A percentile compares a stretch with the other conserved stretches of the same genome.
phyloP scores from a whole-genome alignment of 1,140 invertebrate genomes.

The Brachystomella parvula region DNA sequence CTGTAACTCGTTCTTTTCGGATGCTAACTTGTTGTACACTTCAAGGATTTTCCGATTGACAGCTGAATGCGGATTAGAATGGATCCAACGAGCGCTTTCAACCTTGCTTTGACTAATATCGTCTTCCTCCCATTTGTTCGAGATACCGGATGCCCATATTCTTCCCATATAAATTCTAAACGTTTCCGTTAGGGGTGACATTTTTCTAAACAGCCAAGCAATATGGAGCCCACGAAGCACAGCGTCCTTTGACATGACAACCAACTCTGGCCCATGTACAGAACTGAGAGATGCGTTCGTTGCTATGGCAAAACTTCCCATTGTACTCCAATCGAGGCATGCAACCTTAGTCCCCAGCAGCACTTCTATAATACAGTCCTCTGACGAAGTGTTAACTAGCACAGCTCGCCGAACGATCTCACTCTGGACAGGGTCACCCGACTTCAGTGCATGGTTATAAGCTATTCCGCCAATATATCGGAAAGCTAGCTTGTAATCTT shows the following conservation, averaged over 20 bases:
- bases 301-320: background rate
- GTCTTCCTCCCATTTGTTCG: background rate
- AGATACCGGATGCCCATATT: background rate
- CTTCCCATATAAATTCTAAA: background rate
- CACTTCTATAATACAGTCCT: constrained; percentile 6
- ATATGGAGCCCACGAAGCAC: background rate
- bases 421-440: constrained; percentile 8
- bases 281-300: background rate
- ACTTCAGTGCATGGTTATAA: background rate
- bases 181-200: background rate
- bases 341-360: background rate
- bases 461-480: constrained; percentile 17
- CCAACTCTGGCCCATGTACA: background rate
- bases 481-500: constrained; percentile 10
- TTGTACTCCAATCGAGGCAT: background rate
- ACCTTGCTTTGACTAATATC: background rate
- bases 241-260: background rate
- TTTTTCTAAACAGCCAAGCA: background rate
- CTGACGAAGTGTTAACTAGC: constrained; percentile 8
- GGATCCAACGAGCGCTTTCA: no score
- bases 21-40: no score
- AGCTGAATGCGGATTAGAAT: no score
- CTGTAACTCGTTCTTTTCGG: no score
- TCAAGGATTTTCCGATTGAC: no score
- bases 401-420: background rate